Base-by-base conservation (phyloP, 2,113 vertebrate species). In the Trachemys scripta region DNA sequence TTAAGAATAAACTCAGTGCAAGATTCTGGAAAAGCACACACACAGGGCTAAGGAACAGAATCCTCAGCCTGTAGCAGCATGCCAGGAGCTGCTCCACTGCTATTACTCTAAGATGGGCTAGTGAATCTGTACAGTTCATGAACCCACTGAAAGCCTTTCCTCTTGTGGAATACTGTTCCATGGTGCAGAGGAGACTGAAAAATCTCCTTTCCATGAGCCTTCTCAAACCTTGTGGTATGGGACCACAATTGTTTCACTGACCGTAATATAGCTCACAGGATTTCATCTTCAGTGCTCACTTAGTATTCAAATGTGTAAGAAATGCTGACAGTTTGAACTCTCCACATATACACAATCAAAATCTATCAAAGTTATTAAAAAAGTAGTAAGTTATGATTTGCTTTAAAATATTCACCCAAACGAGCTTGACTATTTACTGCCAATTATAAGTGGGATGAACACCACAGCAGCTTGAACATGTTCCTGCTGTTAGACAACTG, bases 401-500 rank as follows among this genome's bases (percentile, higher is more conserved):
- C 20, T 87, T 85, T 82, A 76, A 76, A 76, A 76, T 27, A 27
- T 45, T 56, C 80, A 86, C 31, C 51, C 84, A 42, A 57, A 53
- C 6, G 14, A 22, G 49, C 49, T 22, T 42, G 50, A 87, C 69
- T 82, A 57, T 76, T 76, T 50, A 93, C 84, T 95, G 90, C 3
- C 85, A 90, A 93, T 91, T 89, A 90, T 93, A 88, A 75, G 2
- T 51, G 50, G 9, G 31, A 92, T 50, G 50, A 92, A 96, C 90
- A 51, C 84, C 85, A 94, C 29, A 96, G 57, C 78, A 80, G 82
- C 89, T 91, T 95, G 93, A 90, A 96, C n/a, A 62, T 42, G 11
- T 90, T 83, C 92, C 80, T 94, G 54, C 78, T 94, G 65, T 31
- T 93, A 90, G 38, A 94, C 90, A 75, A 86, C 25, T 75, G 59